Evolutionary conservation across 2,797 vertebrate genomes (phyloP), one percentile per base, ranked within the genome.

Genomic region (Pachyuromys duprasi): DNA sequence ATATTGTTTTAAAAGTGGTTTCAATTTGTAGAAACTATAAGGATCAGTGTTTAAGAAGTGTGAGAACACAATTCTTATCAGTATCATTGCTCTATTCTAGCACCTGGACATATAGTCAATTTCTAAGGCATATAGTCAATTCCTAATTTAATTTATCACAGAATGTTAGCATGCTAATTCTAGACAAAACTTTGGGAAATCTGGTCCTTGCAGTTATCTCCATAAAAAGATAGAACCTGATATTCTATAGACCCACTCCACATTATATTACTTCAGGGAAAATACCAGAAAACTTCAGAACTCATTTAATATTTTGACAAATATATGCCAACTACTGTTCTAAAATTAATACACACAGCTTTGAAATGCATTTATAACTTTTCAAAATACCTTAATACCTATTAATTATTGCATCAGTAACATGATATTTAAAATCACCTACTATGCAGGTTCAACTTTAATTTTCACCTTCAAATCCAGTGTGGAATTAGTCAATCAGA

Each of bases 401-500:
- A 81, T 39, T 39, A 49, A 42, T 31, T 3, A 2, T 81, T 91
- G 2, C 1, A 72, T 79, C n/a, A 74, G 3, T n/a, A 18, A 69
- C 14, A 63, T 63, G 33, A 69, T 72, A 15, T 57, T 84, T 3
- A 70, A 84, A 90, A 88, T 81, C 7, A 88, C 0, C 26, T 1
- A 72, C 81, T 8, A 65, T 42, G 11, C 2, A 0, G 80, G 36
- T 75, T 70, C 86, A 89, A 80, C 15, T 82, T 84, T 33, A 92
- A 63, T 63, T 86, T 87, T 82, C 3, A 92, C 57, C 90, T 69
- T 96, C 20, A 95, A 26, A 60, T 87, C 67, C 18, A 63, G 2
- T 65, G 8, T 81, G 9, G 62, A 88, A 88, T 42, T 84, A 89
- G 45, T n/a, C 20, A 13, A 57, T 74, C 60, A 5, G 31, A 17